Conservation (phyloP, 2,113 vertebrate species). For the Tetrao urogallus region DNA sequence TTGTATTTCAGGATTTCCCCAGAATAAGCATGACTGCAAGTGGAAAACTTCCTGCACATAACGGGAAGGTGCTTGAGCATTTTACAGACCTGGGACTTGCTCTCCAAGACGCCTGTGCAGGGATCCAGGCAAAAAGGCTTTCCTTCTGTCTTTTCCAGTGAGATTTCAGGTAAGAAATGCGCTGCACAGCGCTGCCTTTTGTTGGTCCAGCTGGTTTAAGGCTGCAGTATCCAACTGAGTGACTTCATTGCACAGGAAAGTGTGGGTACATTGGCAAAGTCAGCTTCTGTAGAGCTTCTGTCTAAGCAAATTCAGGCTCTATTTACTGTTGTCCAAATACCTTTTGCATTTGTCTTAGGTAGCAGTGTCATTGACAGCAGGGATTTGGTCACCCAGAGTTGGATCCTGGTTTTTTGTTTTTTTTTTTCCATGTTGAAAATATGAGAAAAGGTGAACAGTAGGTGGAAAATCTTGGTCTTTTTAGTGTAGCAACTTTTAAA, state of each 20-base stretch:
- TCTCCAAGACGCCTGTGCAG: neutral
- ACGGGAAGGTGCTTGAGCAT: neutral
- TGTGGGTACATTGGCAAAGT: neutral
- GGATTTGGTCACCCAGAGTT: neutral
- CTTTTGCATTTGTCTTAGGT: neutral
- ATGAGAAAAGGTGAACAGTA: neutral
- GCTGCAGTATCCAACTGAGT: neutral
- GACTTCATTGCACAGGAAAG: neutral
- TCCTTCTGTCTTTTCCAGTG: neutral
- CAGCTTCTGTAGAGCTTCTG: neutral
- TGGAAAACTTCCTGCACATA: neutral
- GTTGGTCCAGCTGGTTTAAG: neutral
- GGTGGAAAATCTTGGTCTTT: neutral
- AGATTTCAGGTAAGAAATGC: neutral
- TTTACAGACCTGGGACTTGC: neutral
- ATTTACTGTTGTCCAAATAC: neutral
- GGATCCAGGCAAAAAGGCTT: neutral
- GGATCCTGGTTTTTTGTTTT: fast-evolving
- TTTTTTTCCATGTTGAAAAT: neutral
- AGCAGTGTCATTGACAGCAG: neutral
- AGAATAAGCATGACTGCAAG: neutral
- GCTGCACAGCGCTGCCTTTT: neutral
- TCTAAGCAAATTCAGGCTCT: neutral
- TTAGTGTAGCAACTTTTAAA: neutral
- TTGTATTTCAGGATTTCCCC: neutral